Base-by-base conservation (phyloP, 1,140 invertebrate genomes). In the Coelopa frigida region DNA sequence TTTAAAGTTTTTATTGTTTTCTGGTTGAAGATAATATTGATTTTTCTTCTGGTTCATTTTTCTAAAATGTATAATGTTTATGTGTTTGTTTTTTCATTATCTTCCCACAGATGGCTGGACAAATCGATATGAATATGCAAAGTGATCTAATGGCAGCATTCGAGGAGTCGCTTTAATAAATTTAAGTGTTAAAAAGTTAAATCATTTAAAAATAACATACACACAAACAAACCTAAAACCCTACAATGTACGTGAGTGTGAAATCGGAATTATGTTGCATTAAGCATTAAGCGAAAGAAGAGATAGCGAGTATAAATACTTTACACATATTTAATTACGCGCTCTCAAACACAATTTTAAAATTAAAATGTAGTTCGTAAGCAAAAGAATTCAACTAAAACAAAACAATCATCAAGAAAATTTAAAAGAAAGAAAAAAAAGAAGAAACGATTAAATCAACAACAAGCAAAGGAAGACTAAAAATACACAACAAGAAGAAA, bases 51-150 rank as follows among this genome's bases (percentile, higher is more conserved):
- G 17, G 18, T 4, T 7, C 4, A 37, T 37, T 4, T 37, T 15
- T 3, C 12, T 15, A 37, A 15, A 6, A 22, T 4, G 7, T 18
- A 29, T 44, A 37, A 15, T 12, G 36, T 4, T 12, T 18, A 29
- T 44, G n/a, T 35, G 18, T 44, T 36, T 2, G 26, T 15, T 38
- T 38, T 23, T 36, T 50, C 17, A 10, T 50, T 53, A 39, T 39
- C 50, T 51, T 50, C 31, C 24, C 83, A 42, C 80, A 95, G 92
- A 84, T 92, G 85, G 90, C 90, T 43, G 85, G 89, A 44, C 87
- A 90, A 73, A 96, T 97, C 63, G 93, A 97, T 71, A 94, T 97
- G 91, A 97, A 95, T 73, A 84, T 90, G 79, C 94, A 96, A 74
- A 95, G 92, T 76, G 92, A 96, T 77, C 78, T 96, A 65, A 94